Base-by-base conservation (phyloP, 2,888 invertebrate genomes). In the Cephalotes varians region DNA sequence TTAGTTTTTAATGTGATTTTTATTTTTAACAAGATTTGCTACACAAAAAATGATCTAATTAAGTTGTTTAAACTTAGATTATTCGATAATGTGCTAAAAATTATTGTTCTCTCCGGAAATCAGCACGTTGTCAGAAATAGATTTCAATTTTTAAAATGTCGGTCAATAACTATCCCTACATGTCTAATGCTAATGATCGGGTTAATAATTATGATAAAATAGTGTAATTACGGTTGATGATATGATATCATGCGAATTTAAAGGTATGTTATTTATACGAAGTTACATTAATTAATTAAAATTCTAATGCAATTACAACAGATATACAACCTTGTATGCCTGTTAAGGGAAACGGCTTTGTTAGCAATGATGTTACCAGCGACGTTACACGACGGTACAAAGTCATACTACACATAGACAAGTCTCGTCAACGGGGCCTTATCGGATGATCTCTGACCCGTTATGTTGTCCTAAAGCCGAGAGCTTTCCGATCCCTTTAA, bases 271-370 rank as follows among this genome's bases (percentile, higher is more conserved):
- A 69, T 44, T 34, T 34, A 56, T 25, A 28, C n/a, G 25, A 56
- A 74, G 64, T 49, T 25, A 73, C 77, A 34, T 77, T 73, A 56
- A 37, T 74, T 87, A 89, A 88, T 83, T 84, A 84, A 60, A 83
- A 82, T 86, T 81, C 83, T 87, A 86, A 87, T 81, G 81, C 56
- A 31, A 67, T 89, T 86, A 85, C 80, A 86, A 81, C 84, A 72
- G 56, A 40, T 81, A 81, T 69, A 80, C 79, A 62, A 54, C 80
- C 81, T 82, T 81, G 88, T 67, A 49, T 58, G 82, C 60, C 60
- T 74, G 83, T 87, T 85, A 86, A 83, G 80, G 87, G 87, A 87
- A 85, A 87, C 85, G 72, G 87, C 89, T 81, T 86, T 64, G 84
- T 81, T 77, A 74, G 74, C 62, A 81, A 69, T 64, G 65, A 64